Evolutionary conservation across 2,888 invertebrate species (phyloP).

Genomic region (Julus scanicus): DNA sequence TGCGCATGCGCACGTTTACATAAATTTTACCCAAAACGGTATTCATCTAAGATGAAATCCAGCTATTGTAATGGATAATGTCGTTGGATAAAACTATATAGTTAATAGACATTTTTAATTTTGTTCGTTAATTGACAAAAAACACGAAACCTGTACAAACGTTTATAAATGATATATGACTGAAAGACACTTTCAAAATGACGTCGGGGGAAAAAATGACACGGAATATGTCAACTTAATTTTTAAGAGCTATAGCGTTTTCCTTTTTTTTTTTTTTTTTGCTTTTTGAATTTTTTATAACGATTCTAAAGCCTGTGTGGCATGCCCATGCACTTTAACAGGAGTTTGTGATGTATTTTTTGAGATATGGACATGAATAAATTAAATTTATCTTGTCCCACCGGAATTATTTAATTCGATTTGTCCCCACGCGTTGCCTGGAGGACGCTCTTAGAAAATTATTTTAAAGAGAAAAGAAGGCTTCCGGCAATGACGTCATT

Average conservation of each 20-base stretch:
- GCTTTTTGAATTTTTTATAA: neutral
- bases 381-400: neutral
- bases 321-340: neutral
- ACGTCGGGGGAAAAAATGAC: neutral
- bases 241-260: neutral
- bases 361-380: neutral
- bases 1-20: too few relatives aligned
- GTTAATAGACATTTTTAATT: neutral
- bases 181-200: neutral
- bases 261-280: neutral
- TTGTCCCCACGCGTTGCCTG: neutral
- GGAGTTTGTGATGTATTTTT: neutral
- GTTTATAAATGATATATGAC: neutral
- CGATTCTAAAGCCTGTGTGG: neutral
- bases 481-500: neutral
- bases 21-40: too few relatives aligned
- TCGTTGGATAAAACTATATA: too few relatives aligned
- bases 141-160: neutral
- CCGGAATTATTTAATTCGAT: slow-evolving; percentile 27
- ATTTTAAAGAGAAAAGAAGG: neutral
- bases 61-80: too few relatives aligned
- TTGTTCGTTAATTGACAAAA: neutral
- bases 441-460: neutral
- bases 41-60: too few relatives aligned
- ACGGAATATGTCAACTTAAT: neutral